phyloP scores from a whole-genome alignment of 2,888 invertebrate species.

The Petrolisthes manimaculis region DNA sequence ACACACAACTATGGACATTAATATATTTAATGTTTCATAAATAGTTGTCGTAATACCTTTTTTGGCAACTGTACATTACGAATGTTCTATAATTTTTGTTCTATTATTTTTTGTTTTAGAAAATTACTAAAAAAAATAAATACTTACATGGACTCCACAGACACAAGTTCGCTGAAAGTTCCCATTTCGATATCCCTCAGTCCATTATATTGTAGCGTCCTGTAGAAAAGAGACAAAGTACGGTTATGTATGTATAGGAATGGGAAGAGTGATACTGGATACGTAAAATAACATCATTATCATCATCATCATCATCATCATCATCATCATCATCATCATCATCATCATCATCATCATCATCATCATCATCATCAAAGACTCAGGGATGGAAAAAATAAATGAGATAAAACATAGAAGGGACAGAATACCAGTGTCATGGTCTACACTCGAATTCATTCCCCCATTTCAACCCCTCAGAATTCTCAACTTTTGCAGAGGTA shows the following conservation, averaged over 20 bases:
- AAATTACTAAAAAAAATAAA: not conserved
- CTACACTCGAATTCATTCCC: too few species aligned
- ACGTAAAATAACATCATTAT: not conserved
- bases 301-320: not conserved
- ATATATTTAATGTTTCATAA: too few species aligned
- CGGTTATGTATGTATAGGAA: not conserved
- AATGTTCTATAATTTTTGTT: too few species aligned
- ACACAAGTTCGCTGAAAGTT: constrained; percentile 32
- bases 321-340: not conserved
- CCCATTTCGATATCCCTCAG: constrained; percentile 27
- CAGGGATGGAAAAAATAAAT: too few species aligned
- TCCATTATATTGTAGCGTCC: constrained; percentile 45
- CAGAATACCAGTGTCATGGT: too few species aligned
- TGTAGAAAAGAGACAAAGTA: not conserved
- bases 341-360: not conserved
- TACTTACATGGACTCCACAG: constrained; percentile 46
- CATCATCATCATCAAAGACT: too few species aligned
- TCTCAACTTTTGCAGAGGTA: too few species aligned
- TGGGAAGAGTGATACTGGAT: not conserved
- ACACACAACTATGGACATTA: too few species aligned
- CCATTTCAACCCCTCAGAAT: too few species aligned
- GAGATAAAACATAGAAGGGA: too few species aligned
- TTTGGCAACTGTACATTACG: too few species aligned
- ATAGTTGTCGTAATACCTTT: too few species aligned
- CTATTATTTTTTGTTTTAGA: not conserved